Conservation (phyloP, 2,888 invertebrate species). For the Zonitis immaculata region DNA sequence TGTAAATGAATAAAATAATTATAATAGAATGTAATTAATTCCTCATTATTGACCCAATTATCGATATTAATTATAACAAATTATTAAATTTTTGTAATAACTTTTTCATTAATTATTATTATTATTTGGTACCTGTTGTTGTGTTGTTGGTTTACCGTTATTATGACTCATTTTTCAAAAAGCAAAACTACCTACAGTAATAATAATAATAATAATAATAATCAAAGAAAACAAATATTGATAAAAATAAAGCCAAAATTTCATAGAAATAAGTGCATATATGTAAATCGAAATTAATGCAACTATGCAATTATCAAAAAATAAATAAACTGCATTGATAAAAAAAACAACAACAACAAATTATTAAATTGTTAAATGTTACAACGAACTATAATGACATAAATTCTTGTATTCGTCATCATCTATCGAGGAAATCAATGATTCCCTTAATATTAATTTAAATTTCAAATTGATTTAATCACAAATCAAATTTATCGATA, state of each 20-base stretch:
- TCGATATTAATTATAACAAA: too few relatives aligned
- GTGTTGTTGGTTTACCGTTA: neutral
- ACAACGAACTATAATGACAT: neutral
- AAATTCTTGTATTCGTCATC: neutral
- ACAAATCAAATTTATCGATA: too few relatives aligned
- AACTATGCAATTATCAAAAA: neutral
- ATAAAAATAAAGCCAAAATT: neutral
- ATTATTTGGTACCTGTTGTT: neutral
- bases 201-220: too few relatives aligned
- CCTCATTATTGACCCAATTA: too few relatives aligned
- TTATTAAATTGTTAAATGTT: neutral
- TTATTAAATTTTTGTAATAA: too few relatives aligned
- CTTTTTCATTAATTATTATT: too few relatives aligned
- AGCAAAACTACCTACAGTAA: neutral
- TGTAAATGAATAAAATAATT: too few relatives aligned
- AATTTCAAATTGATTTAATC: neutral
- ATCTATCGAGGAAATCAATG: neutral
- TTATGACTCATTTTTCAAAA: neutral
- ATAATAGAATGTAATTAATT: too few relatives aligned
- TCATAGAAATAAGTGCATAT: neutral
- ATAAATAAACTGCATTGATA: neutral
- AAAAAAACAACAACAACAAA: too few relatives aligned
- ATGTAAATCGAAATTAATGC: neutral
- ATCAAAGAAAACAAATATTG: too few relatives aligned
- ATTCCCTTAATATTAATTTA: neutral